Percentiles rank a stretch among this genome's conserved stretches.
phyloP scores from a whole-genome alignment of 2,888 invertebrate species.

The Tethea ocularis region DNA sequence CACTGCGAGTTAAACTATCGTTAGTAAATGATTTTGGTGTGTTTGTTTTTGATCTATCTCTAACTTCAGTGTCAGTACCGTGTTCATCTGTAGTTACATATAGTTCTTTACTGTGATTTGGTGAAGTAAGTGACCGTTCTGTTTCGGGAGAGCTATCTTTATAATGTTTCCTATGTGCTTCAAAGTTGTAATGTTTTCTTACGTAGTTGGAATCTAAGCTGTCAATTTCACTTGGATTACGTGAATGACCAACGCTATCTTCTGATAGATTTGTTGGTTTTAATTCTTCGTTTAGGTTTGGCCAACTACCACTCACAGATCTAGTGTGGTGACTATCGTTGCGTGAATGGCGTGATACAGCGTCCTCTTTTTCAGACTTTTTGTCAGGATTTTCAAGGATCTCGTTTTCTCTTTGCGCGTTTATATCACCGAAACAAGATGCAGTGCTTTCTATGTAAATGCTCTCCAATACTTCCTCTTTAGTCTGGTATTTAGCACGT shows the following conservation, averaged over 20 bases:
- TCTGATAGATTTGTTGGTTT: conserved; percentile 75
- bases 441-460: conserved; percentile 81
- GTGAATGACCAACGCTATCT: conserved; percentile 77
- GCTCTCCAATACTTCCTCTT: conserved; percentile 78
- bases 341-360: conserved; percentile 59
- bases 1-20: conserved; percentile 72
- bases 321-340: conserved; percentile 68
- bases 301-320: conserved; percentile 77
- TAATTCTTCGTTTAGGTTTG: conserved; percentile 72
- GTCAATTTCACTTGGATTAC: conserved; percentile 82
- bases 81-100: conserved; percentile 71
- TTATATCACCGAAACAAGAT: conserved; percentile 80
- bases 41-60: conserved; percentile 68
- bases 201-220: conserved; percentile 84
- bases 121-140: conserved; percentile 65
- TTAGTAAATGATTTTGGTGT: conserved; percentile 76
- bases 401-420: conserved; percentile 67
- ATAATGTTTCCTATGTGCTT: conserved; percentile 71
- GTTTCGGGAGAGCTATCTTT: conserved; percentile 79
- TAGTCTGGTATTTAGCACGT: conserved; percentile 78
- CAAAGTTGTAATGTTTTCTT: conserved; percentile 82
- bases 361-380: conserved; percentile 67
- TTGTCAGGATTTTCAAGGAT: conserved; percentile 53
- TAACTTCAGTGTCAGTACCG: conserved; percentile 67
- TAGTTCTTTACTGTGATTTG: conserved; percentile 65